Evolutionary conservation across 2,113 vertebrate genomes (phyloP).

Genomic region (Phoxinus phoxinus): DNA sequence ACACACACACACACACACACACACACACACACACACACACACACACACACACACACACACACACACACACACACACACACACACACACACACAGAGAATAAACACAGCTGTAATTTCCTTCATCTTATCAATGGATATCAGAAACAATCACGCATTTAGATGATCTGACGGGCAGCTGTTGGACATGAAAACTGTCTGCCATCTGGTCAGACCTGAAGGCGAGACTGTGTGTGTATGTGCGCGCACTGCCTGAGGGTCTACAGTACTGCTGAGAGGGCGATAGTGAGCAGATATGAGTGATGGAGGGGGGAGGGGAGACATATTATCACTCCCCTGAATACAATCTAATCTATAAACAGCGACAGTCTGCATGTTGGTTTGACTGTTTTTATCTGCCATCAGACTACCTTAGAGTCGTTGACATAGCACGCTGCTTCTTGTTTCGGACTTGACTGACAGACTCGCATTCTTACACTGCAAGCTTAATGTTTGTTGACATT

Average conservation of each 20-base stretch:
- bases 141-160: conserved; percentile 18
- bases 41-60: background rate
- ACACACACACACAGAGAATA: background rate
- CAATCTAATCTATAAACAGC: background rate
- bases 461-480: too few relatives aligned
- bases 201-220: conserved; percentile 17
- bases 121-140: conserved; percentile 41
- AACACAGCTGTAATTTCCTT: background rate
- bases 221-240: background rate
- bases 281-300: background rate
- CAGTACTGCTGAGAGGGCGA: background rate
- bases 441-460: too few relatives aligned
- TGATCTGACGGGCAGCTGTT: conserved; percentile 37
- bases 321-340: background rate
- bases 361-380: background rate
- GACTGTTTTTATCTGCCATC: too few relatives aligned
- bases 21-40: background rate
- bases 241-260: background rate
- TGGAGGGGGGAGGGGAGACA: background rate
- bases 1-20: conserved; percentile 12
- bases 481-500: too few relatives aligned
- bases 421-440: too few relatives aligned
- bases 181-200: conserved; percentile 25
- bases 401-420: too few relatives aligned
- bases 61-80: background rate